Evolutionary conservation across 2,797 vertebrate genomes (phyloP).

Genomic region (Apodemus agrarius): DNA sequence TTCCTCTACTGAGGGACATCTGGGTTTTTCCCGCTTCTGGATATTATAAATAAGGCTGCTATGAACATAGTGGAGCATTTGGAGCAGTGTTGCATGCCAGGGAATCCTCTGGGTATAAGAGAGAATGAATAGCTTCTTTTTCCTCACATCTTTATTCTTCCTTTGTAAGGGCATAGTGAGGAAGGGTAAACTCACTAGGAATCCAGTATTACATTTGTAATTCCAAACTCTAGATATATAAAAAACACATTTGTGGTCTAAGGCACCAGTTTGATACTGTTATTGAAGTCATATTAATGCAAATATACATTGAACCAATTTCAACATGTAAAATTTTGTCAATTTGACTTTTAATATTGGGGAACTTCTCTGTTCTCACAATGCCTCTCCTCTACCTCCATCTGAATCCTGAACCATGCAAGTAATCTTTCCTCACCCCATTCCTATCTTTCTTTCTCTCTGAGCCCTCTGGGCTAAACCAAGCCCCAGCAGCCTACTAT

Average conservation of each 20-base stretch:
- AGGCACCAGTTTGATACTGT: background rate
- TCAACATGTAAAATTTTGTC: background rate
- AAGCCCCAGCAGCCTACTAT: too few species aligned
- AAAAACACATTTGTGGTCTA: background rate
- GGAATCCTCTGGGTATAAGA: background rate
- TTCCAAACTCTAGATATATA: background rate
- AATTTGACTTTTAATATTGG: slow-evolving; percentile 7
- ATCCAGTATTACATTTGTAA: background rate
- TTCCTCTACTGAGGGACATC: too few species aligned
- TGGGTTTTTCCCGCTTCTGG: too few species aligned
- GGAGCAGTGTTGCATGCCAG: too few species aligned
- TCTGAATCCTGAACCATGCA: too few species aligned
- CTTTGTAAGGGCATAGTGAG: accelerated
- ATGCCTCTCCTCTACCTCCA: too few species aligned
- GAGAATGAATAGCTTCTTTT: background rate
- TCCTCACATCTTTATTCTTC: background rate
- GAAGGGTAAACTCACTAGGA: background rate
- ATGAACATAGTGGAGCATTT: too few species aligned
- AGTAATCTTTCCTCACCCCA: too few species aligned
- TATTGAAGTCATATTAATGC: background rate
- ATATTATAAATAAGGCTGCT: too few species aligned
- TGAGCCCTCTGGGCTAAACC: too few species aligned
- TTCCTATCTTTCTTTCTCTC: too few species aligned
- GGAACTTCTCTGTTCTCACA: background rate
- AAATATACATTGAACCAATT: background rate